phyloP scores from a whole-genome alignment of 2,888 invertebrate genomes.

The Myopa testacea region DNA sequence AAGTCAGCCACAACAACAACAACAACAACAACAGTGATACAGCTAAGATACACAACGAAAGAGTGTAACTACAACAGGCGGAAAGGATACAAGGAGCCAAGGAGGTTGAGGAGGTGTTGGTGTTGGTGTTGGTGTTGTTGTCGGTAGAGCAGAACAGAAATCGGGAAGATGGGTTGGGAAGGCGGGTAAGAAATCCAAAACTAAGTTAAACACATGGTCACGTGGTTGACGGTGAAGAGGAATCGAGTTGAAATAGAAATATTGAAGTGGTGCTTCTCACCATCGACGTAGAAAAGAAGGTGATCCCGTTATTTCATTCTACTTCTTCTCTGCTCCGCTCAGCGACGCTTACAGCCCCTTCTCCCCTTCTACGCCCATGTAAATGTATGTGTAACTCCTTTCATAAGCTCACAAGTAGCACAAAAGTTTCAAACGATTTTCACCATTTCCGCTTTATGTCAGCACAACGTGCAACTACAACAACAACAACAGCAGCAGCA shows the following conservation, averaged over 20 bases:
- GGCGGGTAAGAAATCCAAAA: too few species aligned
- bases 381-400: not conserved
- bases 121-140: not conserved
- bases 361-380: not conserved
- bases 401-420: not conserved
- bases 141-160: too few species aligned
- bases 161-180: too few species aligned
- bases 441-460: conserved; percentile 37
- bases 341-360: not conserved
- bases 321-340: not conserved
- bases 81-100: too few species aligned
- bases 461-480: conserved; percentile 22
- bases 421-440: conserved; percentile 30
- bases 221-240: too few species aligned
- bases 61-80: too few species aligned
- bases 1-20: not conserved
- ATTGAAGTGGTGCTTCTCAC: not conserved
- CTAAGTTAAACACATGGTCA: too few species aligned
- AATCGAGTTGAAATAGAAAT: not conserved
- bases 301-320: not conserved
- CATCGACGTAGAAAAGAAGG: not conserved
- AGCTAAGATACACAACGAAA: too few species aligned
- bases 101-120: not conserved
- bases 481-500: not conserved
- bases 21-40: not conserved